These are phyloP conservation scores for Xiphophorus couchianus DNA, from an alignment of 2,113 vertebrate species.

Conservation along the genomic window DNA sequence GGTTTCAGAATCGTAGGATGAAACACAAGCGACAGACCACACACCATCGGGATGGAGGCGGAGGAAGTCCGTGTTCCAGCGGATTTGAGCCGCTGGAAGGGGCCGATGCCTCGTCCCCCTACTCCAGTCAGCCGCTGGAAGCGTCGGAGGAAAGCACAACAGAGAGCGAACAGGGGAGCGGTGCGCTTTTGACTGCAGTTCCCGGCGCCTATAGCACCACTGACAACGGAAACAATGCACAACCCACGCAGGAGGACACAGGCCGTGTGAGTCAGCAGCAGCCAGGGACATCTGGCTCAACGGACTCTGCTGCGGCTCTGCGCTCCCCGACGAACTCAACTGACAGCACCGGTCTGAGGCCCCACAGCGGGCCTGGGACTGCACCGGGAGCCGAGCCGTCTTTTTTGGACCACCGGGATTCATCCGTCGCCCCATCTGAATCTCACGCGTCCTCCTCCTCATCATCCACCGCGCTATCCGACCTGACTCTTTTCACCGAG, in stretches of 20 bases:
- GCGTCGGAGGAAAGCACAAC: constrained; percentile 58
- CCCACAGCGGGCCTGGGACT: constrained; percentile 30
- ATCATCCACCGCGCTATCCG: constrained; percentile 77
- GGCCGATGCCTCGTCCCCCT: constrained; percentile 82
- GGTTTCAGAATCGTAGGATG: constrained; percentile 98
- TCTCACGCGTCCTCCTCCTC: constrained; percentile 27
- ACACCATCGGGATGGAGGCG: constrained; percentile 84
- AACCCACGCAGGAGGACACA: constrained; percentile 73
- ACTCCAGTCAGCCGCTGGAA: constrained; percentile 77
- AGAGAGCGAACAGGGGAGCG: constrained; percentile 68
- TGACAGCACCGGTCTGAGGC: constrained; percentile 62
- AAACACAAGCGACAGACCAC: constrained; percentile 95
- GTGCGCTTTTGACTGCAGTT: constrained; percentile 55
- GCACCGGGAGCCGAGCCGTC: constrained; percentile 41
- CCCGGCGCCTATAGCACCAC: constrained; percentile 58
- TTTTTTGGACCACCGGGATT: constrained; percentile 76
- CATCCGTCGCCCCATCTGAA: constrained; percentile 42
- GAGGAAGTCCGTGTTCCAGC: constrained; percentile 64
- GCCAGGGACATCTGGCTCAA: constrained; percentile 37
- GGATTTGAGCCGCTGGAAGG: constrained; percentile 81
- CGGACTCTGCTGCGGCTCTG: constrained; percentile 26
- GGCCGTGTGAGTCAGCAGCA: constrained; percentile 49
- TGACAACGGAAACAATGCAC: constrained; percentile 78
- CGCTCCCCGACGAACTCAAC: constrained; percentile 62
- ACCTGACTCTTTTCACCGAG: constrained; percentile 84